phyloP scores from a whole-genome alignment of 2,113 vertebrate genomes.

The Psammodynastes pulverulentus region DNA sequence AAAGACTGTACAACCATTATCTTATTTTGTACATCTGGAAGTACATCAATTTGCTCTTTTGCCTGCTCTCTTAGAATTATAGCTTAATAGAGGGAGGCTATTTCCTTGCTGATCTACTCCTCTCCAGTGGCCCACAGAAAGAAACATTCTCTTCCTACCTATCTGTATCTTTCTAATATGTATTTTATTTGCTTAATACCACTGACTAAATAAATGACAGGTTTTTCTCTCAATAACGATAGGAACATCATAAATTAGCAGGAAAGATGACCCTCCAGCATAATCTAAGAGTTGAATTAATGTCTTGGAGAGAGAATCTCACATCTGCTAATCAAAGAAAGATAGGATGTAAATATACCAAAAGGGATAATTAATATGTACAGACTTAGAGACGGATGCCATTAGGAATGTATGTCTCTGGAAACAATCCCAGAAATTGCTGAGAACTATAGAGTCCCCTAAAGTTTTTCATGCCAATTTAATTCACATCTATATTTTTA shows the following conservation, averaged over 20 bases:
- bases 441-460: neutral
- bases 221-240: neutral
- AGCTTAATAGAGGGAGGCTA: neutral
- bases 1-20: slow-evolving; percentile 6
- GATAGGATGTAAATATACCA: neutral
- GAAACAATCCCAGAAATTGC: neutral
- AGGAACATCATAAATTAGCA: neutral
- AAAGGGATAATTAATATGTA: neutral
- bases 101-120: neutral
- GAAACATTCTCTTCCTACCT: neutral
- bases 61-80: neutral
- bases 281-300: neutral
- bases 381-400: neutral
- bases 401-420: neutral
- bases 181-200: neutral
- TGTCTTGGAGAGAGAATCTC: neutral
- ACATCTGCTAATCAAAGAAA: neutral
- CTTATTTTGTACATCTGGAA: neutral
- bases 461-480: neutral
- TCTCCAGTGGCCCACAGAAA: neutral
- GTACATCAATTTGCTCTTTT: slow-evolving; percentile 11
- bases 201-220: neutral
- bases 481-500: neutral
- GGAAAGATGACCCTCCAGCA: neutral
- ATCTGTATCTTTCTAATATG: neutral